phyloP scores from a whole-genome alignment of 1,140 invertebrate genomes.

The Nebria ingens region DNA sequence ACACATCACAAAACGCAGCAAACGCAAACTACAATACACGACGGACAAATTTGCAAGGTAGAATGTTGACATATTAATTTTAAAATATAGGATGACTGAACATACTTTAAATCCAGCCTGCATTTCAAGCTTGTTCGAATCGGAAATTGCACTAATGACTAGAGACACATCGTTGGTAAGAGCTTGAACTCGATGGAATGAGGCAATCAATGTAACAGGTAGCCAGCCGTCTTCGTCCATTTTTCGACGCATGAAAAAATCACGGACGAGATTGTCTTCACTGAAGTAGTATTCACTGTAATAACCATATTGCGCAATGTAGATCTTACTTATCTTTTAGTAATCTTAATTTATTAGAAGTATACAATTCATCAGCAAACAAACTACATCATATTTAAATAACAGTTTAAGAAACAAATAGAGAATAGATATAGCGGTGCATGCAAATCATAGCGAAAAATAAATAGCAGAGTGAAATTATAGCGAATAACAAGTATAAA shows the following conservation, averaged over 20 bases:
- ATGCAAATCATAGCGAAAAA: no score
- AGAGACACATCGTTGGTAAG: constrained; percentile 76
- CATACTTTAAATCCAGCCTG: constrained; percentile 57
- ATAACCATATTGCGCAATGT: constrained; percentile 20
- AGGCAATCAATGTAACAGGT: constrained; percentile 85
- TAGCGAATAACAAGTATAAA: no score
- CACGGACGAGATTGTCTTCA: constrained; percentile 88
- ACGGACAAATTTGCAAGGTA: constrained; percentile 11
- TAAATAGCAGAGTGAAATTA: no score
- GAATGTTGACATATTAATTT: constrained; percentile 3
- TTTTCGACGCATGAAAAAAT: constrained; percentile 93
- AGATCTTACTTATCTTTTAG: no score
- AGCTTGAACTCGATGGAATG: constrained; percentile 86
- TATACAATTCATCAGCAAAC: no score
- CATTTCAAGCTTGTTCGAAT: constrained; percentile 73
- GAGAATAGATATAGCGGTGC: no score
- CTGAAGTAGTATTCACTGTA: constrained; percentile 98
- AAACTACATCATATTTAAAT: no score
- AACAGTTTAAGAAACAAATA: no score
- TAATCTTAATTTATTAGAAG: no score
- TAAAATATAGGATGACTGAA: not conserved
- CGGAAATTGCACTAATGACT: constrained; percentile 70
- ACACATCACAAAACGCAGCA: constrained; percentile 11
- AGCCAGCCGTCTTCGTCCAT: constrained; percentile 93
- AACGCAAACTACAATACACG: constrained; percentile 1